phyloP scores from a whole-genome alignment of 2,113 vertebrate genomes.

The Oophaga pumilio region DNA sequence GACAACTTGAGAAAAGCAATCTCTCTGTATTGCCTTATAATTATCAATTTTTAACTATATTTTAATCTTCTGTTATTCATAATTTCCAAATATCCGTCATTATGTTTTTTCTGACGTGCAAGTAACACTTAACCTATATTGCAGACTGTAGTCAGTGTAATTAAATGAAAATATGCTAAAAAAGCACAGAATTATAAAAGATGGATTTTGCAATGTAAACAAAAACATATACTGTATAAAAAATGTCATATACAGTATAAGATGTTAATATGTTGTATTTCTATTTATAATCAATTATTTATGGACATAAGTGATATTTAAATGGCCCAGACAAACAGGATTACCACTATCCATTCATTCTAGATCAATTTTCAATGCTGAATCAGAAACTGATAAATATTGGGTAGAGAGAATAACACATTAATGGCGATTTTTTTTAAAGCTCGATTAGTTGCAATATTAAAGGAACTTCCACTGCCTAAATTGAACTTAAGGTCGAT shows the following conservation, averaged over 20 bases:
- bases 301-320: not conserved
- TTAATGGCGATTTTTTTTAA: too few relatives aligned
- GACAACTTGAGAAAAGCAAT: slow-evolving; percentile 18
- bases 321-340: too few relatives aligned
- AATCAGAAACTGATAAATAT: too few relatives aligned
- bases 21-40: slow-evolving; percentile 12
- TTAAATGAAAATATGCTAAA: not conserved
- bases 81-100: not conserved
- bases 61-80: not conserved
- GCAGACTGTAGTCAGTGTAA: not conserved
- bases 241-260: not conserved
- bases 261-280: not conserved
- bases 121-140: not conserved
- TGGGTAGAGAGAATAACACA: too few relatives aligned
- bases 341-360: too few relatives aligned
- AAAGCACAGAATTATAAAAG: not conserved
- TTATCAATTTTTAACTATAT: slow-evolving; percentile 1
- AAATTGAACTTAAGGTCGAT: too few relatives aligned
- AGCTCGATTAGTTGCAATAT: too few relatives aligned
- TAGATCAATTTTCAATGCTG: too few relatives aligned
- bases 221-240: too few relatives aligned
- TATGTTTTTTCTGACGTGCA: not conserved
- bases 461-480: too few relatives aligned
- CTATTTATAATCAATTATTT: not conserved
- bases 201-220: not conserved